Percentiles rank a stretch among this genome's conserved stretches.
These are phyloP conservation scores for Leptatherina wallacei DNA, from an alignment of 2,797 vertebrate genomes.

Conservation along the genomic window DNA sequence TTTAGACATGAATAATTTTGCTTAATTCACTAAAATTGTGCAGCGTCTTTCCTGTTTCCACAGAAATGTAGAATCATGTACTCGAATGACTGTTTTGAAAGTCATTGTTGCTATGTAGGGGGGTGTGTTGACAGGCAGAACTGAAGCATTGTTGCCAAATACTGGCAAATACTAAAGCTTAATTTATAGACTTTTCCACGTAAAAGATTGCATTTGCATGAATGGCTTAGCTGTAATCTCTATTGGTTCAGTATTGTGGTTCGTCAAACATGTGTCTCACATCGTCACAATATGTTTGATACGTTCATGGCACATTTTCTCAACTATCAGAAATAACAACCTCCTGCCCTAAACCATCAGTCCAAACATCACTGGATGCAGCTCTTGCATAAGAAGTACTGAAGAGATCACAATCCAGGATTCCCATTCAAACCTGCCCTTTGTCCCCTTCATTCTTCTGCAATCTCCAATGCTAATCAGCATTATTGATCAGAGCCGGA, in stretches of 20 bases:
- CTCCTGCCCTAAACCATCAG: conserved; percentile 35
- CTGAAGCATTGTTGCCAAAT: conserved; percentile 8
- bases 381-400: conserved; percentile 41
- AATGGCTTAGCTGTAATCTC: conserved; percentile 12
- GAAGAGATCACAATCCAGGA: conserved; percentile 37
- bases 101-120: conserved; percentile 3
- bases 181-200: conserved; percentile 4
- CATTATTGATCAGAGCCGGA: conserved; percentile 69
- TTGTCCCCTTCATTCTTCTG: conserved; percentile 33
- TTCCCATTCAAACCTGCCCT: conserved; percentile 14
- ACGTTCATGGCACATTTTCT: not conserved
- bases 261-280: not conserved
- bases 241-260: not conserved
- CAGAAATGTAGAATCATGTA: not conserved
- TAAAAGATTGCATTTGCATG: conserved; percentile 18
- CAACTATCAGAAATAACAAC: conserved; percentile 24
- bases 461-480: conserved; percentile 54
- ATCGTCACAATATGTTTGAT: not conserved
- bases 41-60: conserved; percentile 24
- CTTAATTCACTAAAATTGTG: conserved; percentile 14
- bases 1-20: conserved; percentile 4
- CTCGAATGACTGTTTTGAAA: not conserved
- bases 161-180: conserved; percentile 11
- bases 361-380: conserved; percentile 52
- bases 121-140: conserved; percentile 12